Evolutionary conservation across 23 tunicate species (phyloP), one percentile per base, ranked within the genome.

Genomic region (Phallusia fumigata): DNA sequence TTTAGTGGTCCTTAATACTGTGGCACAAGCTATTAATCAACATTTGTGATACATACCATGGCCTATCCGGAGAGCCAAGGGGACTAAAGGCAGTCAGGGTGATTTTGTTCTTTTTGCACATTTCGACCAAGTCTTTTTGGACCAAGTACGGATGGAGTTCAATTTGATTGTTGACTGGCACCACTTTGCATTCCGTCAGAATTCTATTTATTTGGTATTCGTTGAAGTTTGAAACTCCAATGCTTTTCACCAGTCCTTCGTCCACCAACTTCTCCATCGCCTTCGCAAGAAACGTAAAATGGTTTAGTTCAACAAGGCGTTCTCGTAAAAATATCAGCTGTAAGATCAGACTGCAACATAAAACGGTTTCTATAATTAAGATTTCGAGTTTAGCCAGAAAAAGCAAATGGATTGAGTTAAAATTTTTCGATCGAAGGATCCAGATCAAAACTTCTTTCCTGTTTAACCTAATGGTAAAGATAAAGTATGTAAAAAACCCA

Each of bases 21-120:
- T n/a, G n/a, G n/a, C n/a, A n/a, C n/a, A n/a, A n/a, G n/a, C n/a
- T n/a, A n/a, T n/a, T n/a, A n/a, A n/a, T n/a, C n/a, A n/a, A n/a
- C n/a, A n/a, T n/a, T n/a, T n/a, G n/a, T n/a, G n/a, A n/a, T n/a
- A n/a, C 89, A 64, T 64, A 92, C 97, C 92, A 87, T 26, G 97
- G 92, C 12, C 86, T 84, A 30, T 87, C 86, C 8, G 88, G 88
- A 11, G 92, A 93, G 15, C 90, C 92, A 24, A 93, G 81, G 35
- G 97, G 93, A 33, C 90, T 85, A 84, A 88, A 94, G 21, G 91
- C 99, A 18, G 97, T 96, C 19, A 96, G 85, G 0, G 88, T 84
- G 44, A 96, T 83, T n/a, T 77, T 87, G 22, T 91, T 85, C 0
- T 49, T 64, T 73, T 87, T 52, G 83, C 91, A 93, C 50, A 50